phyloP scores from a whole-genome alignment of 1,140 invertebrate genomes.

The Plectrocnemia conspersa region DNA sequence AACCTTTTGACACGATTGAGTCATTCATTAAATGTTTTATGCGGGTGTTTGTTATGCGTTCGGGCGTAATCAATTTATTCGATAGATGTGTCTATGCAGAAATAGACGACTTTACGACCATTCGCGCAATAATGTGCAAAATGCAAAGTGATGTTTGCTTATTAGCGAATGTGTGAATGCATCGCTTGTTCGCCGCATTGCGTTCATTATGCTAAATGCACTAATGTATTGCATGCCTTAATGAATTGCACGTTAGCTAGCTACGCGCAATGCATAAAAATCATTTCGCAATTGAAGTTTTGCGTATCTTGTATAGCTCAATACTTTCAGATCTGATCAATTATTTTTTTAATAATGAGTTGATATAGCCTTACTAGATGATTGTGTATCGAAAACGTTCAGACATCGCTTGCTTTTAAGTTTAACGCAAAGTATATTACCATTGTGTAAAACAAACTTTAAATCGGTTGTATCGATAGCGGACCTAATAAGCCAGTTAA shows the following conservation, averaged over 20 bases:
- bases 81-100: background rate
- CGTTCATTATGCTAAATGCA: conserved; percentile 11
- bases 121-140: conserved; percentile 11
- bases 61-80: background rate
- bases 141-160: conserved; percentile 23
- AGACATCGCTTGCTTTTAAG: too few species aligned
- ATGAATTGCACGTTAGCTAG: conserved; percentile 16
- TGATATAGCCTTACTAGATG: too few species aligned
- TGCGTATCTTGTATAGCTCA: too few species aligned
- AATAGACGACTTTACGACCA: background rate
- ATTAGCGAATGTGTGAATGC: conserved; percentile 21
- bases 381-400: too few species aligned
- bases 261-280: background rate
- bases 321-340: too few species aligned
- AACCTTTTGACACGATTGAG: too few species aligned
- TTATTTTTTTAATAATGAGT: too few species aligned
- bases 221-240: conserved; percentile 16
- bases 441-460: background rate
- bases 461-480: background rate
- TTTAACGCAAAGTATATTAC: too few species aligned
- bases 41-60: too few species aligned
- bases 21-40: too few species aligned
- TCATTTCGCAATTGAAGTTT: too few species aligned
- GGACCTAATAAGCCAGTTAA: background rate
- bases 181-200: conserved; percentile 19